phyloP scores from a whole-genome alignment of 2,113 vertebrate species.

The Ploceus nigricollis region DNA sequence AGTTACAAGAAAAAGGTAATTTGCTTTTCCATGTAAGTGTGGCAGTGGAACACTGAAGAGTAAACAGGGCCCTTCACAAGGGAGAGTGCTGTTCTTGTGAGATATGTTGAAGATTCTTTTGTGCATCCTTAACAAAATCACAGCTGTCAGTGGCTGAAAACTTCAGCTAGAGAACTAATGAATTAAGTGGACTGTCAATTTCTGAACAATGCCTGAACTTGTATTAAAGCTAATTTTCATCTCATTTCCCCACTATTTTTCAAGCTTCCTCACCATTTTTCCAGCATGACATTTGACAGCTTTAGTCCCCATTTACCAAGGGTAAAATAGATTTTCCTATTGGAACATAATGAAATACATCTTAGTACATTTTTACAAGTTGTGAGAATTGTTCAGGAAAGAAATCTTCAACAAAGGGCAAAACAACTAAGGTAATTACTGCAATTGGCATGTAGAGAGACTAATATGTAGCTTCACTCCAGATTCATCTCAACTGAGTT shows the following conservation, averaged over 20 bases:
- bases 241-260: not conserved
- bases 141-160: not conserved
- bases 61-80: not conserved
- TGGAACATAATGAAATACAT: not conserved
- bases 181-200: not conserved
- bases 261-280: not conserved
- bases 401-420: not conserved
- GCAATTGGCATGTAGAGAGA: not conserved
- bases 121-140: not conserved
- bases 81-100: not conserved
- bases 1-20: not conserved
- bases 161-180: not conserved
- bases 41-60: not conserved
- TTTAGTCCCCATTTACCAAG: not conserved
- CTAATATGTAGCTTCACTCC: not conserved
- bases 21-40: not conserved
- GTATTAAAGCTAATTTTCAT: not conserved
- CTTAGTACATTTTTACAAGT: not conserved
- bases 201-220: not conserved
- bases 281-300: not conserved
- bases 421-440: not conserved
- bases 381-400: not conserved
- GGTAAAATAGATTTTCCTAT: not conserved
- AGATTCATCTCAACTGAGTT: not conserved
- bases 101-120: not conserved